Conservation (phyloP, 2,113 vertebrate species). For the Brachypodius melanocephalos region DNA sequence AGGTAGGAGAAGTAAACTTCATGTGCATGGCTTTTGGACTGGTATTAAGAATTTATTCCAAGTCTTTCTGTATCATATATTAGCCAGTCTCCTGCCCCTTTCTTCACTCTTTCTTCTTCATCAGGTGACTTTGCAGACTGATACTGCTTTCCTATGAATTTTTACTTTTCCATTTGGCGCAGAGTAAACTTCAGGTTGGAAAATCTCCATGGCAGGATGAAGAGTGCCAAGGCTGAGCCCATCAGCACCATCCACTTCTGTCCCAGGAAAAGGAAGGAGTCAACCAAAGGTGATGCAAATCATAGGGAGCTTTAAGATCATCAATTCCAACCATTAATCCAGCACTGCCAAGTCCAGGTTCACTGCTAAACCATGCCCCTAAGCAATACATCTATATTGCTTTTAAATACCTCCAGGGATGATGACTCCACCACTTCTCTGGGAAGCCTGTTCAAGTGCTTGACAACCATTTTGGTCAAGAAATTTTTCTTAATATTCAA, state of each 20-base stretch:
- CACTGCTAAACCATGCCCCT: not conserved
- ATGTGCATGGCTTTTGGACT: not conserved
- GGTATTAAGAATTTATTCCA: not conserved
- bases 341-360: not conserved
- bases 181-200: not conserved
- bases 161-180: not conserved
- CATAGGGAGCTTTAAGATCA: not conserved
- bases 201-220: not conserved
- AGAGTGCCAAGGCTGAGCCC: not conserved
- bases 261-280: not conserved
- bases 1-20: not conserved
- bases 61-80: not conserved
- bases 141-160: not conserved
- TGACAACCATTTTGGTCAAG: not conserved
- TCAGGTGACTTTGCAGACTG: not conserved
- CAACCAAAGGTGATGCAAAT: not conserved
- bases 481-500: not conserved
- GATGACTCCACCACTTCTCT: not conserved
- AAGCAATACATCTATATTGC: not conserved
- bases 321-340: not conserved
- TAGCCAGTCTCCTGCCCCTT: not conserved
- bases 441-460: not conserved
- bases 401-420: not conserved
- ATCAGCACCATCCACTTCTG: not conserved
- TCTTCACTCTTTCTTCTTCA: not conserved